Base-by-base conservation (phyloP, 2,888 invertebrate genomes). In the Epinotia demarniana region DNA sequence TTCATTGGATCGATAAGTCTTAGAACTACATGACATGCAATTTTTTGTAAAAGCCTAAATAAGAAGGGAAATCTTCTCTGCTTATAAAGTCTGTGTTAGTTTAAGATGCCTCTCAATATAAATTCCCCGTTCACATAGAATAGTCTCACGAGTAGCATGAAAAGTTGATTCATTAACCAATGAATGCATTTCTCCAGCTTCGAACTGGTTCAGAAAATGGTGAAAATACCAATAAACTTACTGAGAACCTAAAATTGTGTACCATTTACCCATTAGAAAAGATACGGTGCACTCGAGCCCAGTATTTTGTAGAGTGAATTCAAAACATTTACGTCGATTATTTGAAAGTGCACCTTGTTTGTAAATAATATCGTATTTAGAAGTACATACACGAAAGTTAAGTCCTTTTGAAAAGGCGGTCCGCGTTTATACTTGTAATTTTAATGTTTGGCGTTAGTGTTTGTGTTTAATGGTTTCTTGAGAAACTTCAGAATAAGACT, bases 401-500 rank as follows among this genome's bases (percentile, higher is more conserved):
- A 64, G 8, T 63, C 11, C 18, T 33, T 27, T 27, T 11, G 16
- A 60, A n/a, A 46, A 18, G 13, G 8, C 8, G 9, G 39, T 6
- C 18, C 46, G 16, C 43, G 19, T 43, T 55, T 55, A 43, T 23
- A 63, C 46, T 46, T 4, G 13, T 66, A 27, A 19, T 23, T 16
- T 43, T 33, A 18, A 33, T 43, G 18, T 60, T 43, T 33, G 18
- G 33, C n/a, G 33, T 66, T 53, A 18, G n/a, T 64, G 53, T 33
- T 27, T 53, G 46, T n/a, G 53, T 66, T 69, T 18, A 27, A 46
- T n/a, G 27, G 43, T 69, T 57, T 68, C 57, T 43, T 68, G 39
- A 78, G 68, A 58, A 62, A 80, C 78, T 82, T 83, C 80, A 81
- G 82, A 83, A 83, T 85, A 84, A 86, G 86, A 86, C 86, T 89